These are phyloP conservation scores for Iguana delicatissima DNA, from an alignment of 2,797 vertebrate species.

Conservation along the genomic window DNA sequence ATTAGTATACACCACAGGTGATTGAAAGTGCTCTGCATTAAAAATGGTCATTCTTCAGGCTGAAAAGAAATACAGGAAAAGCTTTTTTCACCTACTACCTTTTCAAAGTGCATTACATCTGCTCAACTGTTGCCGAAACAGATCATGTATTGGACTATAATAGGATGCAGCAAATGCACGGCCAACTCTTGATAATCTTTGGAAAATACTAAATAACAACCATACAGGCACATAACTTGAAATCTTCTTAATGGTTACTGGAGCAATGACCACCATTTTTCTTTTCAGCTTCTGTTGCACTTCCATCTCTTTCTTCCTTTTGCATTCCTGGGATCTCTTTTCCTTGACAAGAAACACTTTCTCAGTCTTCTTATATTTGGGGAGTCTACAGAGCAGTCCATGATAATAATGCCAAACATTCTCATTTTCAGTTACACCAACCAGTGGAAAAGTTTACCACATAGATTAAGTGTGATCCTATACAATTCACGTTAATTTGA, in stretches of 20 bases:
- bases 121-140: not conserved
- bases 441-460: conserved; percentile 25
- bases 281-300: conserved; percentile 56
- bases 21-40: not conserved
- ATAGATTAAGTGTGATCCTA: conserved; percentile 24
- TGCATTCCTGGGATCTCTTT: conserved; percentile 19
- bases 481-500: conserved; percentile 8
- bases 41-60: not conserved
- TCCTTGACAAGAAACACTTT: conserved; percentile 31
- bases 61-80: not conserved
- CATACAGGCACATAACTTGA: not conserved
- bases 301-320: conserved; percentile 22
- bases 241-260: conserved; percentile 53
- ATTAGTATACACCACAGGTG: not conserved
- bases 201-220: not conserved
- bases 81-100: not conserved
- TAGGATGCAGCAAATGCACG: conserved; percentile 12
- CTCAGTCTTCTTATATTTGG: conserved; percentile 9
- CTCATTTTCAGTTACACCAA: not conserved
- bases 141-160: not conserved
- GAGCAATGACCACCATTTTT: conserved; percentile 41
- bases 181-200: not conserved
- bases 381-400: conserved; percentile 27
- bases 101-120: not conserved
- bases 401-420: conserved; percentile 36